phyloP scores from a whole-genome alignment of 2,797 vertebrate genomes.

The Muraenolepis orangiensis region DNA sequence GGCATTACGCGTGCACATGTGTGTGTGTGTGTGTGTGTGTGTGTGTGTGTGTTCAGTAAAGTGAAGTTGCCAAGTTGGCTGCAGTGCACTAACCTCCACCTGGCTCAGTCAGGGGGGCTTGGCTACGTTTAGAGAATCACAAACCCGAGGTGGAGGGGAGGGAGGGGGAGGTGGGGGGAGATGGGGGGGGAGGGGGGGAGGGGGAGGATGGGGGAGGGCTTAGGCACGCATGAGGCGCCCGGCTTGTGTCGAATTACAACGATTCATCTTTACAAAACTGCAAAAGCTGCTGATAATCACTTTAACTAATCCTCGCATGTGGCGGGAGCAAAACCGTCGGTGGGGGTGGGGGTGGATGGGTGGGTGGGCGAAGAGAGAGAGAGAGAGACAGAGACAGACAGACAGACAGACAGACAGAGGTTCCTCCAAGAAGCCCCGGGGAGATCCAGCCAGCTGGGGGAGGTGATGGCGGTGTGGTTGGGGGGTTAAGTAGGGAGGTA shows the following conservation, averaged over 20 bases:
- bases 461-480: not conserved
- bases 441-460: constrained; percentile 22
- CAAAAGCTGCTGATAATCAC: constrained; percentile 78
- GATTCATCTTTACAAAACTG: constrained; percentile 74
- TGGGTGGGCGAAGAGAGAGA: constrained; percentile 55
- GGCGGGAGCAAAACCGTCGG: constrained; percentile 65
- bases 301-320: constrained; percentile 74
- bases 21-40: constrained; percentile 11
- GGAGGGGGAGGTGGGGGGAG: too few species aligned
- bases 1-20: not conserved
- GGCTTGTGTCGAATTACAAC: constrained; percentile 64
- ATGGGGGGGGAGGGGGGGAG: constrained; percentile 7
- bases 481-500: not conserved
- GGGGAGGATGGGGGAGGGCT: constrained; percentile 60
- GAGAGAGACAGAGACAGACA: constrained; percentile 13
- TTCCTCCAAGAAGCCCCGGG: constrained; percentile 39
- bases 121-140: too few species aligned
- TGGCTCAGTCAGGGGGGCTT: constrained; percentile 41
- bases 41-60: constrained; percentile 12
- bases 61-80: constrained; percentile 59
- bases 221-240: constrained; percentile 62
- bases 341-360: constrained; percentile 57
- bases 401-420: constrained; percentile 37
- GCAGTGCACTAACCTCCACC: constrained; percentile 60
- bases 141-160: too few species aligned